Evolutionary conservation across 2,888 invertebrate genomes (phyloP).

Genomic region (Argyra leucocephala): DNA sequence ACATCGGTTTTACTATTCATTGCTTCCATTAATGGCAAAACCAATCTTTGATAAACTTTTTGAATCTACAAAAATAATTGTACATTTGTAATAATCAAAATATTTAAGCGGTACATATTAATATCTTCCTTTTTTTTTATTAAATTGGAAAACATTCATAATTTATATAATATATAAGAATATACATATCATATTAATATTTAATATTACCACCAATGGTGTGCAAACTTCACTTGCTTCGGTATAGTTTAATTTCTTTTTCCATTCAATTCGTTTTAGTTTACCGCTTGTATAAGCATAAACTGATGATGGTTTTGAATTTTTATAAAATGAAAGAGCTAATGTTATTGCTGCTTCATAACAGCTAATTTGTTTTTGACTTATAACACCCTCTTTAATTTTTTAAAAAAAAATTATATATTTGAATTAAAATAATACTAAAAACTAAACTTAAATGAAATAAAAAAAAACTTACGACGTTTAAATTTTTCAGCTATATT

Average conservation of each 20-base stretch:
- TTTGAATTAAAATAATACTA: conserved; percentile 11
- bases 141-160: too few species aligned
- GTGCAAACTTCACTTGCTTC: conserved; percentile 24
- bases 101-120: too few species aligned
- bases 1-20: conserved; percentile 23
- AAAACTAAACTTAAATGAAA: background rate
- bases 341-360: conserved; percentile 35
- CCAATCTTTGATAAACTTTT: conserved; percentile 31
- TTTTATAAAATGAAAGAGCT: conserved; percentile 35
- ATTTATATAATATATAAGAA: too few species aligned
- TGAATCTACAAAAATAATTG: conserved; percentile 22
- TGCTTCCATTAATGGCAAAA: conserved; percentile 30
- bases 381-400: conserved; percentile 28
- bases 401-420: conserved; percentile 7
- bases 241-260: conserved; percentile 24
- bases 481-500: conserved; percentile 35
- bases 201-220: conserved; percentile 19
- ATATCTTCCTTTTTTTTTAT: too few species aligned
- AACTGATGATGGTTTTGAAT: conserved; percentile 30
- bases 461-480: conserved; percentile 29
- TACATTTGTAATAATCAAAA: background rate
- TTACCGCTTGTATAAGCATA: conserved; percentile 29
- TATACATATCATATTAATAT: background rate
- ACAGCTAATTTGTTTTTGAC: conserved; percentile 29
- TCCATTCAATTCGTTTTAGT: conserved; percentile 31